Evolutionary conservation across 2,113 vertebrate species (phyloP), one percentile per base, ranked within the genome.

Genomic region (Carassius auratus): DNA sequence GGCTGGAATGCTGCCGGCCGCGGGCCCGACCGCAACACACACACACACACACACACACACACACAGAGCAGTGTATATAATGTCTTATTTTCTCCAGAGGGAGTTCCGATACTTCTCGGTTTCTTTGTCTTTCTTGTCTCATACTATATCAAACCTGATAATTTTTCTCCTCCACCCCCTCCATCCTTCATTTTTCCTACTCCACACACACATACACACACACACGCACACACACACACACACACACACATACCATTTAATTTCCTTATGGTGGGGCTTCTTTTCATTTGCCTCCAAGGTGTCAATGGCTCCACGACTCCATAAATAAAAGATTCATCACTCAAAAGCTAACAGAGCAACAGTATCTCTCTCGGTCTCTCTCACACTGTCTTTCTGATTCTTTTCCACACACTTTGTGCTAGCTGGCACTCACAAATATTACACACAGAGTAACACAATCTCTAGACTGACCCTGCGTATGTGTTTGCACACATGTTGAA

Each of bases 401-500:
- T 71, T 77, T 79, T 68, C 62, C 61, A 84, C 77, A 84, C 3
- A 74, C 86, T 75, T 45, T 77, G 21, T 21, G 19, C 57, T 66
- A 14, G 38, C 23, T 74, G 48, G 71, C 19, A 74, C n/a, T 74
- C 38, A 36, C 69, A 76, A 52, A 55, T 76, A 74, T 48, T 48
- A n/a, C 71, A n/a, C n/a, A n/a, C 8, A n/a, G n/a, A 81, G 61
- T 33, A 42, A 81, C 79, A 26, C 13, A 69, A 82, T 82, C 62
- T 66, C 14, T 77, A 45, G 38, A 52, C 42, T 86, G 84, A 61
- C 42, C 76, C 23, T 14, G 48, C 17, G 61, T 38, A 61, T 68
- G 81, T 76, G 76, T 69, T 83, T 76, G 19, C 93, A 81, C 76
- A 81, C 45, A 84, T 81, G 82, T 84, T 87, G 77, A 84, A 73